Base-by-base conservation (phyloP, 1,140 invertebrate species). In the Lepidurus apus region DNA sequence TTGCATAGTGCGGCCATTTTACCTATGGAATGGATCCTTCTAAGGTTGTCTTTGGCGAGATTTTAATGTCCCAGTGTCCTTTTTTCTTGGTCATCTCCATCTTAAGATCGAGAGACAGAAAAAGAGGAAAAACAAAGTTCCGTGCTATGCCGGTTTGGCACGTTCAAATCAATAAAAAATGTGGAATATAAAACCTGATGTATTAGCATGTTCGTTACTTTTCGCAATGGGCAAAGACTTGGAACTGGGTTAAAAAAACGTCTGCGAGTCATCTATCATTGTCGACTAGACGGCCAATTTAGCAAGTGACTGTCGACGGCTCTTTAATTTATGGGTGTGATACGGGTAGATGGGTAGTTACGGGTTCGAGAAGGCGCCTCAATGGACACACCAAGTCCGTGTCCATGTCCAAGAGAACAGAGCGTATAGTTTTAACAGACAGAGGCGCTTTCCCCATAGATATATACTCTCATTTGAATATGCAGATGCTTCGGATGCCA, bases 361-460 rank as follows among this genome's bases (percentile, higher is more conserved):
- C 53, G 21, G 21, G 21, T 17, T 65, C 9, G 8, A 17, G 21
- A 65, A 21, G 13, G 53, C 13, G 53, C 17, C 8, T 65, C 17
- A 65, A 65, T 65, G 53, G 53, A 17, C 53, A 65, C 13, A 65
- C 53, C 53, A 65, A 65, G 53, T 65, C 53, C 53, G 53, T 65
- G 8, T 65, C 53, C 53, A 65, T 17, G 13, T 65, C 53, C 13
- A 21, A 65, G 21, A 21, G 53, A 65, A 13, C 26, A 34, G 26
- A 34, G 26, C 26, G 34, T 34, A 21, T 13, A 65, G 53, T 65
- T 65, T 65, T 21, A 65, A 65, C 21, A n/a, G 17, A 65, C 8
- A 17, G 6, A 17, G 21, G 53, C 21, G 53, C 17, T 13, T 17
- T 65, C 53, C 21, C 13, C 53, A 65, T 65, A 21, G 9, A 21